Base-by-base conservation (phyloP, 2,113 vertebrate genomes). In the Setophaga kirtlandii region DNA sequence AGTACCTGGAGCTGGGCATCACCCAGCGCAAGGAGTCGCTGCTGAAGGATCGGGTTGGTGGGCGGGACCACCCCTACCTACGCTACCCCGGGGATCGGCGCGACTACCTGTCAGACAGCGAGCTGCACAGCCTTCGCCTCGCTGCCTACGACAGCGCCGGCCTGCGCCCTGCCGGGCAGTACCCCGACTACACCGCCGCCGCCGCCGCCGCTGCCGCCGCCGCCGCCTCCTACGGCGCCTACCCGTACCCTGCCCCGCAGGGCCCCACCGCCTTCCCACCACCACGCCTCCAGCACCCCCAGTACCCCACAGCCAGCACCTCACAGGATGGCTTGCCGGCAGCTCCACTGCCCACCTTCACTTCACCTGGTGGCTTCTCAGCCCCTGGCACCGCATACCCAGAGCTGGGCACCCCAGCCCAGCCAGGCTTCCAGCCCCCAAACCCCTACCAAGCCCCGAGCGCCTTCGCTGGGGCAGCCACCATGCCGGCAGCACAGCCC, bases 51-150 rank as follows among this genome's bases (percentile, higher is more conserved):
- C 97, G 98, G 28, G 98, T 98, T 28, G 85, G 83, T 2, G 93
- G 95, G 53, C 98, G 98, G 83, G 99, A 99, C 91, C 97, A 99
- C 77, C 98, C 98, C 15, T 99, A 99, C 81, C 70, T 99, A 85
- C 98, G 98, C 37, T 98, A 98, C 75, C 98, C 99, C 12, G 98
- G 99, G 13, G 99, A 99, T 84, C 98, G 98, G 89, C 98, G 98
- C 3, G 99, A 99, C 97, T 99, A 99, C 94, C 99, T 99, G 98
- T 99, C 99, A 0, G 99, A 99, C 95, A 99, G 99, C 16, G 99
- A 99, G 93, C 98, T 99, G 71, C 99, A 99, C 97, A 99, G 99
- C 88, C 98, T 99, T 68, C 98, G 98, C 68, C 98, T 99, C 22
- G 98, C 98, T 3, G 94, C 97, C 47, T 99, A 98, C 11, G 99